Base-by-base conservation (phyloP, 2,888 invertebrate species). In the Dolichomitus sp. region DNA sequence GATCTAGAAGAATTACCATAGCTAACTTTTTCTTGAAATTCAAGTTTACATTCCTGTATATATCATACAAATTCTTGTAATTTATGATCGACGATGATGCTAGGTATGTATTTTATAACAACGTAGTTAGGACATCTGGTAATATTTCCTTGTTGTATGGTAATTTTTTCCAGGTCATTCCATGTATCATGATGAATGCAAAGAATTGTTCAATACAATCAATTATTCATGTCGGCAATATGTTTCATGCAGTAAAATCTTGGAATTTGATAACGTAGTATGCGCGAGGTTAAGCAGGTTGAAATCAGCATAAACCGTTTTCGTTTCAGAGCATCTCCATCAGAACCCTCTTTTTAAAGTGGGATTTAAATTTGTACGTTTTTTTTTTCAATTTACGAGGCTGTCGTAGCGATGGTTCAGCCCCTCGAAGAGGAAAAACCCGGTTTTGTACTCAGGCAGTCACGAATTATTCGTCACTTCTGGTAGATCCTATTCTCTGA, bases 391-490 rank as follows among this genome's bases (percentile, higher is more conserved):
- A 73, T 61, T 61, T 33, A 23, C 73, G 23, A 48, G 48, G n/a
- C 6, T 19, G 27, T 23, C 48, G 11, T 33, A 42, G n/a, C 4
- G 27, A 12, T 27, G 4, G 17, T 5, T 27, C 19, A 33, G 52
- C 33, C 37, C 27, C 27, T 50, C 52, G 14, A 19, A 37, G 23
- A 19, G 19, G 14, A 40, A 54, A 74, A 54, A 12, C 17, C 33
- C 0, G 27, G 73, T 30, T 50, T 73, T 50, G 48, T 40, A 68
- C 52, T 52, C 37, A 48, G 45, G 14, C 73, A 37, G 33, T 65
- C 54, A 42, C 52, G 65, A 65, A 65, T 74, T 65, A 74, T 65
- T 65, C 65, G 74, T 74, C 74, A 54, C 65, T 37, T 40, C 50
- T n/a, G 52, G 52, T 66, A 66, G 54, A 75, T 57, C n/a, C 19